phyloP scores from a whole-genome alignment of 2,888 invertebrate genomes.

The Sesamia inferens region DNA sequence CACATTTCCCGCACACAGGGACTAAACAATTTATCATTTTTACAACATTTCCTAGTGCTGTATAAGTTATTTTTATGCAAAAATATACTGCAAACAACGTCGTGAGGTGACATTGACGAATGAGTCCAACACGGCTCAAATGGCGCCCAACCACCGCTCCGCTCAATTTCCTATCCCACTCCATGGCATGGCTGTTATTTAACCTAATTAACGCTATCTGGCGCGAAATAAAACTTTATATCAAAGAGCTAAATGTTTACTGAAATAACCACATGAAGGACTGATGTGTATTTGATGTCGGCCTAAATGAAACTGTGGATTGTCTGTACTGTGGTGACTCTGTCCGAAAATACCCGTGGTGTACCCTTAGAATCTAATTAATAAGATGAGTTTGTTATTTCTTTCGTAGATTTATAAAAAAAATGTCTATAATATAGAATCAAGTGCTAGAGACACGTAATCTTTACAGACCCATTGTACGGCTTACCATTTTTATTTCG shows the following conservation, averaged over 20 bases:
- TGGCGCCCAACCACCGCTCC: conserved; percentile 67
- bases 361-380: neutral
- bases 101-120: conserved; percentile 80
- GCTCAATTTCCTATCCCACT: conserved; percentile 77
- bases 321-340: conserved; percentile 9
- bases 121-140: conserved; percentile 71
- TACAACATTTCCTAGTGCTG: conserved; percentile 65
- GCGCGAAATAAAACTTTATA: conserved; percentile 63
- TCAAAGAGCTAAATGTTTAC: conserved; percentile 64
- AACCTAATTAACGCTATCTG: conserved; percentile 67
- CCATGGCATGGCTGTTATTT: conserved; percentile 65
- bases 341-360: conserved; percentile 16
- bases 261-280: conserved; percentile 63
- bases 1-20: conserved; percentile 47
- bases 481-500: no score
- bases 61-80: conserved; percentile 82
- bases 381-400: neutral
- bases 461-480: neutral
- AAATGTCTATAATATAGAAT: neutral
- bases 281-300: conserved; percentile 55
- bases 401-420: conserved; percentile 14
- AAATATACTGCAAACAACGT: conserved; percentile 80
- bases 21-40: conserved; percentile 68
- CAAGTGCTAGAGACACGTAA: neutral
- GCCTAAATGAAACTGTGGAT: conserved; percentile 47